These are phyloP conservation scores for Montipora capitata DNA, from an alignment of 92 coral and sea anemone genomes.

Conservation along the genomic window DNA sequence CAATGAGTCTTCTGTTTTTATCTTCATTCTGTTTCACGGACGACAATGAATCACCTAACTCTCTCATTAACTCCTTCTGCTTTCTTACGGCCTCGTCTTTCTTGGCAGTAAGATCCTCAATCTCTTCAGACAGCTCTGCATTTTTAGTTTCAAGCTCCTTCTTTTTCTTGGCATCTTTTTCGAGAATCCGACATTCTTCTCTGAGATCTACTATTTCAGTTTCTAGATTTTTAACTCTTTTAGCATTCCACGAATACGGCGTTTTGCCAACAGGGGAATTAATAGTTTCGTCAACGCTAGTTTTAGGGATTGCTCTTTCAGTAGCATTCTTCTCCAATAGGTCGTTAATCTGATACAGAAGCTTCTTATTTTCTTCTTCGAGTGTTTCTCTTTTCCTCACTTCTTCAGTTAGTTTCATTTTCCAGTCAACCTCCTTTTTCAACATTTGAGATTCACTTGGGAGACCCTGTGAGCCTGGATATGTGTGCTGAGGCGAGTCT, in stretches of 20 bases:
- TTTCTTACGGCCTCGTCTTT: slow-evolving; percentile 79
- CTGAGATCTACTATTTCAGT: slow-evolving; percentile 66
- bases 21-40: slow-evolving; percentile 72
- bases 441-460: background rate
- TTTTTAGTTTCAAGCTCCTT: slow-evolving; percentile 81
- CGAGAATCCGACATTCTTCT: slow-evolving; percentile 68
- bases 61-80: slow-evolving; percentile 80
- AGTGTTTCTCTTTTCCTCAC: slow-evolving; percentile 76
- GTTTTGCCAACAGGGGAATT: slow-evolving; percentile 20
- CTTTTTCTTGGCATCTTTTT: slow-evolving; percentile 74
- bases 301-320: background rate
- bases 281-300: background rate
- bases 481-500: background rate
- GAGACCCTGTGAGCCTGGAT: background rate
- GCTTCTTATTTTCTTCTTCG: slow-evolving; percentile 91
- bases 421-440: slow-evolving; percentile 20
- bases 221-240: slow-evolving; percentile 68
- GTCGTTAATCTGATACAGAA: slow-evolving; percentile 83
- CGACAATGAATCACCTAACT: slow-evolving; percentile 73
- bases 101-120: slow-evolving; percentile 76
- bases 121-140: slow-evolving; percentile 73
- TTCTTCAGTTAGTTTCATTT: slow-evolving; percentile 71
- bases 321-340: slow-evolving; percentile 48
- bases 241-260: slow-evolving; percentile 15
- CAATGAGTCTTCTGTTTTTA: slow-evolving; percentile 73